Conservation (phyloP, 2,888 invertebrate genomes). For the Tipula helvola region DNA sequence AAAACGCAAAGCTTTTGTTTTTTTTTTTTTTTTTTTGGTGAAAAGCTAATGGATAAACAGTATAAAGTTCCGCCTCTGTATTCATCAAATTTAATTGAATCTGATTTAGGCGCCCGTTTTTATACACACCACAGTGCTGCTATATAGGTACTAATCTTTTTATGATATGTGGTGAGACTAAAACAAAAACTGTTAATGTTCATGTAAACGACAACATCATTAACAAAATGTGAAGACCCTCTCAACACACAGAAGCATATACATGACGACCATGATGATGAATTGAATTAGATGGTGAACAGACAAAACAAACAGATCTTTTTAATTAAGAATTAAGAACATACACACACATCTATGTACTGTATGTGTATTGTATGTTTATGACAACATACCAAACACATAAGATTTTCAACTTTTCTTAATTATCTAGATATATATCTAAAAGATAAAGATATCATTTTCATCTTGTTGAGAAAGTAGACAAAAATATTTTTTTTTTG, state of each 20-base stretch:
- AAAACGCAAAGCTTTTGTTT: neutral
- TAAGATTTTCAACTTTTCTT: neutral
- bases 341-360: neutral
- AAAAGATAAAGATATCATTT: neutral
- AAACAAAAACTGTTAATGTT: neutral
- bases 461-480: neutral
- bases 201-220: neutral
- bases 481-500: neutral
- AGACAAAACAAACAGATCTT: neutral
- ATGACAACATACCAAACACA: neutral
- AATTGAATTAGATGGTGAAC: neutral
- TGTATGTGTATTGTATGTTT: neutral
- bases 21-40: neutral
- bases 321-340: slow-evolving; percentile 4
- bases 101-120: neutral
- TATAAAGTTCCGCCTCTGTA: neutral
- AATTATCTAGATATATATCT: neutral
- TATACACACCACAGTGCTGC: neutral
- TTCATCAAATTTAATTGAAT: neutral
- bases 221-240: neutral
- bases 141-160: neutral
- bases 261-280: neutral
- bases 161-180: neutral
- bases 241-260: neutral
- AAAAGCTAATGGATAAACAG: neutral